Conservation (phyloP, 2,113 vertebrate species). For the Brachionichthys hirsutus region DNA sequence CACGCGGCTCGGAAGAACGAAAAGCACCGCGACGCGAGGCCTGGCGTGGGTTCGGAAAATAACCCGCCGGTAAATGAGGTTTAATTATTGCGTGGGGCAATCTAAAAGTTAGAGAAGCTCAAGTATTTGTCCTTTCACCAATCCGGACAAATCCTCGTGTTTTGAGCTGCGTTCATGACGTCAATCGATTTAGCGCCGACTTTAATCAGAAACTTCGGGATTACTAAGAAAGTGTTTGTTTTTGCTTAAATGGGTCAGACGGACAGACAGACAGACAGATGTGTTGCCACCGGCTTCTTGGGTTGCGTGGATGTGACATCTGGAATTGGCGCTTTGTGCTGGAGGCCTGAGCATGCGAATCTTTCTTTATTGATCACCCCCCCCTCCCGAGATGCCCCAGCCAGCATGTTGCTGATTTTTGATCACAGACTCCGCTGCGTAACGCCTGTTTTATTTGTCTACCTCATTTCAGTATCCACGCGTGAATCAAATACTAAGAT, state of each 20-base stretch:
- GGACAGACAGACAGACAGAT: slow-evolving; percentile 26
- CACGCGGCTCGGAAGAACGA: too few species aligned
- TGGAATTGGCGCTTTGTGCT: slow-evolving; percentile 31
- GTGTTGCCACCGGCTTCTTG: slow-evolving; percentile 23
- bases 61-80: too few species aligned
- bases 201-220: too few species aligned
- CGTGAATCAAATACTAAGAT: not conserved
- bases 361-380: slow-evolving; percentile 22
- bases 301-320: slow-evolving; percentile 64
- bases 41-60: too few species aligned
- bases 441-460: not conserved
- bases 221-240: not conserved
- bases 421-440: not conserved
- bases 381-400: not conserved
- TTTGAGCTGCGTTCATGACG: too few species aligned
- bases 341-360: not conserved
- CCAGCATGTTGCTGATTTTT: not conserved
- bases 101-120: too few species aligned
- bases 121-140: too few species aligned
- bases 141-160: too few species aligned
- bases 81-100: too few species aligned
- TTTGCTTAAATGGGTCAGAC: too few species aligned
- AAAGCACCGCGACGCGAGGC: too few species aligned
- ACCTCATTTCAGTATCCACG: not conserved
- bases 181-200: too few species aligned